Conservation (phyloP, 1,140 invertebrate species). For the Saxidomus purpurata region DNA sequence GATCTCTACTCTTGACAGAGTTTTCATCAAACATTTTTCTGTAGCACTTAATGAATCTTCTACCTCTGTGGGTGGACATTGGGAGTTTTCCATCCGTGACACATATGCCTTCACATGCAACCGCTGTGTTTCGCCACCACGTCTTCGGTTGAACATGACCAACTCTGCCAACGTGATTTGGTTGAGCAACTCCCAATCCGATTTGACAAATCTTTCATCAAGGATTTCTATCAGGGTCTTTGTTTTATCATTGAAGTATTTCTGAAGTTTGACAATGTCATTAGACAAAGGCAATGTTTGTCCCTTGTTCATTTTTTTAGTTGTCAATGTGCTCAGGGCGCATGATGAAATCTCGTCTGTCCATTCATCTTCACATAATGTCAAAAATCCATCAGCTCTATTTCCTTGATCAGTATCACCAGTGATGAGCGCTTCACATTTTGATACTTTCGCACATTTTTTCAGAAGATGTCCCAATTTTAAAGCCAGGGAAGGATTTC, state of each 20-base stretch:
- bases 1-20: constrained; percentile 21
- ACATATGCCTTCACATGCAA: not conserved
- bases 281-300: not conserved
- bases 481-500: constrained; percentile 31
- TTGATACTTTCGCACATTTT: constrained; percentile 31
- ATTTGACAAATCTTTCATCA: constrained; percentile 5
- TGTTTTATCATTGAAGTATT: constrained; percentile 29
- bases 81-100: not conserved
- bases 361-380: constrained; percentile 17
- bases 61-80: constrained; percentile 3
- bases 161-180: constrained; percentile 35
- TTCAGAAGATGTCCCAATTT: constrained; percentile 39
- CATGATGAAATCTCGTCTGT: constrained; percentile 7
- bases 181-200: constrained; percentile 52
- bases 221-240: constrained; percentile 9
- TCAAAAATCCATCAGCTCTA: constrained; percentile 23
- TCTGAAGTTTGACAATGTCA: constrained; percentile 17
- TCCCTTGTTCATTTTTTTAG: constrained; percentile 34
- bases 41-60: not conserved
- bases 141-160: constrained; percentile 25
- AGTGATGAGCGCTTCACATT: not conserved
- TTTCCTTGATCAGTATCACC: constrained; percentile 14
- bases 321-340: constrained; percentile 12
- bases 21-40: constrained; percentile 38
- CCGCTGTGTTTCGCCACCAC: constrained; percentile 42